Base-by-base conservation (phyloP, 2,113 vertebrate genomes). In the Oryzias celebensis region DNA sequence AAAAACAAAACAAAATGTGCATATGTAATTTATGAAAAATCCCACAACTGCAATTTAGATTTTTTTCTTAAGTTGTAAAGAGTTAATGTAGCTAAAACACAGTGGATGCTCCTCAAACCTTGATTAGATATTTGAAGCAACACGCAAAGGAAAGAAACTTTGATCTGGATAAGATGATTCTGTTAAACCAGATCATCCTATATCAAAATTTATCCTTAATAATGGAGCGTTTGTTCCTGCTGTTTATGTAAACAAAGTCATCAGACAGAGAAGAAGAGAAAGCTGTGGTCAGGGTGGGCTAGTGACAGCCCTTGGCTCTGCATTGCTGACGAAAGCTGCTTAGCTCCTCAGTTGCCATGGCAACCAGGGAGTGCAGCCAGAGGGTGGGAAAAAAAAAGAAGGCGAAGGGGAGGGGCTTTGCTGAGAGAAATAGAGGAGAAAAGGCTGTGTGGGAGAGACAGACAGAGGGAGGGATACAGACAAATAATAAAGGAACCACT, bases 321-420 rank as follows among this genome's bases (percentile, higher is more conserved):
- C 93, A 89, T 79, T 87, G 91, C 92, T 94, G 93, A 94, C 94
- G 93, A 92, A 92, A 94, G 93, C 93, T 69, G 93, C 93, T 93
- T 85, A 93, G 80, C 89, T 87, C 88, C 92, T 87, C 91, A 87
- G 95, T 98, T 94, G 91, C 95, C 91, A 96, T 95, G 95, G 94
- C 83, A 93, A 97, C 92, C 87, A 58, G 89, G 88, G 73, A 83
- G 92, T 77, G 92, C 92, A 87, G 91, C 85, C 88, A 92, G 88
- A 89, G 62, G 81, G 93, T 92, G 24, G 48, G 42, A 61, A 50
- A 52, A 53, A 87, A 85, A 83, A 94, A 91, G 73, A 88, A 93
- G 91, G 85, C 87, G 89, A 86, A 91, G 88, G 80, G 92, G 89
- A 88, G 85, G 90, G 84, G 94, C 91, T 87, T 92, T 88, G 71